phyloP scores from a whole-genome alignment of 2,113 vertebrate species.

The Melanocharis versteri region DNA sequence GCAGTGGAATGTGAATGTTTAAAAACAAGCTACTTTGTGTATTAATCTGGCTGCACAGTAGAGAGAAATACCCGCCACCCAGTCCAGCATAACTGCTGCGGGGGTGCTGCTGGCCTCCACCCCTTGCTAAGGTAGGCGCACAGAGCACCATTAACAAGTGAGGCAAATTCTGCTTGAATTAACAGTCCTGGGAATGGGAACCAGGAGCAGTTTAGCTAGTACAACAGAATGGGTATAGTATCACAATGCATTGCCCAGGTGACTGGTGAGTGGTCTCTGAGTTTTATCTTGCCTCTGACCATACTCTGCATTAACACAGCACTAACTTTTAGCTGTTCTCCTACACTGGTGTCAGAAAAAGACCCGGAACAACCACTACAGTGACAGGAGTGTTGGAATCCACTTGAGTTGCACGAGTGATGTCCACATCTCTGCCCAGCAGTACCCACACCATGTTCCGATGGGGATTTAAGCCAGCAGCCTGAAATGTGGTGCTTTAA shows the following conservation, averaged over 20 bases:
- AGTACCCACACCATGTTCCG: not conserved
- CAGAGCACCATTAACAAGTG: not conserved
- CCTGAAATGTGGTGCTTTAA: not conserved
- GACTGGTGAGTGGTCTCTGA: not conserved
- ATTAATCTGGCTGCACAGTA: not conserved
- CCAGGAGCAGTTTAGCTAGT: not conserved
- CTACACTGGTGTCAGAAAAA: not conserved
- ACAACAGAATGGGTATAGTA: not conserved
- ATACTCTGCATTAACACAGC: not conserved
- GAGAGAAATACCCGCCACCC: not conserved
- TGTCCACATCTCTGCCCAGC: not conserved
- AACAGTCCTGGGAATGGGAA: not conserved
- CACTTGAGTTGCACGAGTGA: not conserved
- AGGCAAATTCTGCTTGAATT: not conserved
- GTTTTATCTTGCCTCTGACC: not conserved
- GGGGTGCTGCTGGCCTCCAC: not conserved
- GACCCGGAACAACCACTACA: not conserved
- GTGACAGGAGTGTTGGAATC: not conserved
- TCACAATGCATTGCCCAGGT: not conserved
- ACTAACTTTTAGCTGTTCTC: not conserved
- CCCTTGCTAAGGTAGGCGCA: not conserved
- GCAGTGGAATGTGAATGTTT: not conserved
- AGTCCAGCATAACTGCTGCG: rapidly evolving
- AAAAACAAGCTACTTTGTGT: not conserved
- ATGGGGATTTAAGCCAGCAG: not conserved